Percentiles rank a stretch among this genome's conserved stretches.
phyloP scores from a whole-genome alignment of 2,113 vertebrate species.

The Neofelis nebulosa region DNA sequence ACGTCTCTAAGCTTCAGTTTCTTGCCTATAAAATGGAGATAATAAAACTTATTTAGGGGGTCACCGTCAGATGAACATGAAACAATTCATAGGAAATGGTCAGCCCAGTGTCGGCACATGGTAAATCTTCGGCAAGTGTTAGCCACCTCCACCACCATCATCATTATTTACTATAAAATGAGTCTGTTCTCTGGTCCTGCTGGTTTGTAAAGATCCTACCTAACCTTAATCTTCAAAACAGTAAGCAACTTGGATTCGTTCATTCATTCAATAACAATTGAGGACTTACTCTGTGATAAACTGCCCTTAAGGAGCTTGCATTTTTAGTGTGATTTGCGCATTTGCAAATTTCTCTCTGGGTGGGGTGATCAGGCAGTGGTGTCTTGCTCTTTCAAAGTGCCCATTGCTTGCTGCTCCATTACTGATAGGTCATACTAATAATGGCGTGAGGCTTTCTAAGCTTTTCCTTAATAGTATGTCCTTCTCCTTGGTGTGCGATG shows the following conservation, averaged over 20 bases:
- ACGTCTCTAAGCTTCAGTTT: background rate
- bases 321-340: background rate
- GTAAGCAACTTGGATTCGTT: background rate
- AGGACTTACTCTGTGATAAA: background rate
- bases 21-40: background rate
- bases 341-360: background rate
- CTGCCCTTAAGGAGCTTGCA: background rate
- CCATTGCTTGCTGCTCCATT: background rate
- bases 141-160: background rate
- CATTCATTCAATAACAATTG: background rate
- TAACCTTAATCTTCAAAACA: constrained; percentile 1
- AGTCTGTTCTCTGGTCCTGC: background rate
- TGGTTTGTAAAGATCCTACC: background rate
- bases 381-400: background rate
- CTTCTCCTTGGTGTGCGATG: background rate
- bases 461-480: background rate
- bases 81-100: background rate
- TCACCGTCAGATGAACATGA: background rate
- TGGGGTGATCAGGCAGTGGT: background rate
- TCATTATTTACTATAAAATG: constrained; percentile 13
- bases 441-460: background rate
- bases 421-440: background rate
- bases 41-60: background rate
- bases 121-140: background rate
- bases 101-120: background rate